phyloP scores from a whole-genome alignment of 2,113 vertebrate genomes.

The Laterallus jamaicensis region DNA sequence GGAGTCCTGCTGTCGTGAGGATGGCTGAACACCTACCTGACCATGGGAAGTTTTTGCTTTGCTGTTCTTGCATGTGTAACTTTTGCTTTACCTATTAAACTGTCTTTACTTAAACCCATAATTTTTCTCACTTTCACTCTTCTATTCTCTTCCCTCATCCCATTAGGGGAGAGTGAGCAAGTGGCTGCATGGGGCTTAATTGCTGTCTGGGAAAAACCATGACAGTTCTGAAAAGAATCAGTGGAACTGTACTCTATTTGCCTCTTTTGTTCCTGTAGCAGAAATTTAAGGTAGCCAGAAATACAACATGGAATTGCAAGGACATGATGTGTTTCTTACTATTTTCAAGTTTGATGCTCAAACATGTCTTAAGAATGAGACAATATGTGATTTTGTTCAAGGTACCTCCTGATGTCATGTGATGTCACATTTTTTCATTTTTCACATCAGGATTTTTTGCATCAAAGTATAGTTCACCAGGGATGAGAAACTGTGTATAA shows the following conservation, averaged over 20 bases:
- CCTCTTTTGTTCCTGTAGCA: not conserved
- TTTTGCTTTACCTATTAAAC: too few species aligned
- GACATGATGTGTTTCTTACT: not conserved
- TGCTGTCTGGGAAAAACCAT: too few species aligned
- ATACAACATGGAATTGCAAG: not conserved
- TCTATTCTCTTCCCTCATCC: too few species aligned
- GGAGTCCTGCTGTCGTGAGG: too few species aligned
- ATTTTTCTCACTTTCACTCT: too few species aligned
- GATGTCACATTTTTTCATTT: not conserved
- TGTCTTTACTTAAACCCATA: too few species aligned
- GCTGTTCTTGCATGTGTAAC: too few species aligned
- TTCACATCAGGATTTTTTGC: not conserved
- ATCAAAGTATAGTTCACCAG: not conserved
- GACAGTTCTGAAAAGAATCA: not conserved
- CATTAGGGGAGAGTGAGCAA: too few species aligned
- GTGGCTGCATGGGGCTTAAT: too few species aligned
- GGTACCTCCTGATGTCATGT: not conserved
- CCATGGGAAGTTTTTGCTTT: too few species aligned
- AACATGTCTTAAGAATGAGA: not conserved
- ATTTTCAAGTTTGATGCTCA: not conserved
- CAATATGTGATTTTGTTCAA: not conserved
- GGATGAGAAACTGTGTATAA: not conserved
- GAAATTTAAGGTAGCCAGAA: not conserved
- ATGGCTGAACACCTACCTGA: too few species aligned
- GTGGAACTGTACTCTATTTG: not conserved